Evolutionary conservation across 2,113 vertebrate species (phyloP).

Genomic region (Myotis brandtii): DNA sequence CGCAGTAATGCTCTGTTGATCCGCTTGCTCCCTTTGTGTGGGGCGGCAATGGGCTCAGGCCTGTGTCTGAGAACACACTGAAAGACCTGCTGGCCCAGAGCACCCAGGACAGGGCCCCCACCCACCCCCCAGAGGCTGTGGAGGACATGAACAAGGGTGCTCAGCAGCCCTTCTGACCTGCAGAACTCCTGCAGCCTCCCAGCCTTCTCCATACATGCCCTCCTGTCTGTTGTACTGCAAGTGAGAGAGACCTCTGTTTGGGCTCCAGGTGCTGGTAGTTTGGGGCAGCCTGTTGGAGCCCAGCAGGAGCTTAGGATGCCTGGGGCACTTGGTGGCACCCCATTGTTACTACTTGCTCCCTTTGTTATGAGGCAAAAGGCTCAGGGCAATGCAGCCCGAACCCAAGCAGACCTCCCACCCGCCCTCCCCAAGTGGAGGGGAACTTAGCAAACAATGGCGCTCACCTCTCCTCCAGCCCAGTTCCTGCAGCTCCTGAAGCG

Average conservation of each 20-base stretch:
- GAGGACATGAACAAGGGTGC: too few relatives aligned
- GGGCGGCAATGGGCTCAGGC: not conserved
- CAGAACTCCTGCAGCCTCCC: not conserved
- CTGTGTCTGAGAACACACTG: not conserved
- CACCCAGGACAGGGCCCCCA: not conserved
- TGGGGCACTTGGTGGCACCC: not conserved
- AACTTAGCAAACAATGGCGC: not conserved
- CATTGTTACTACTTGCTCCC: not conserved
- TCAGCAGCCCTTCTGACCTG: not conserved
- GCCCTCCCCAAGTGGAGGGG: not conserved
- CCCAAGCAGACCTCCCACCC: too few relatives aligned
- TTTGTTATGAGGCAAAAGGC: not conserved
- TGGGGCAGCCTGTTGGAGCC: too few relatives aligned
- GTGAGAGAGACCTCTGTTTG: not conserved
- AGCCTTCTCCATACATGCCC: not conserved
- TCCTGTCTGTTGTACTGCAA: not conserved
- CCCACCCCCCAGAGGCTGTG: not conserved
- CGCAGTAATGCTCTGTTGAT: not conserved
- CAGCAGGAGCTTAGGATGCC: not conserved
- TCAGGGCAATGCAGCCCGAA: not conserved
- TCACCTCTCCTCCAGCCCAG: not conserved
- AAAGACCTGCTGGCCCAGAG: not conserved
- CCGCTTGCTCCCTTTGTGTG: not conserved
- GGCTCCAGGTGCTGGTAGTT: too few relatives aligned
- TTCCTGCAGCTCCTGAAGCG: not conserved